Evolutionary conservation across 2,888 invertebrate species (phyloP).

Genomic region (Agrotis clavis): DNA sequence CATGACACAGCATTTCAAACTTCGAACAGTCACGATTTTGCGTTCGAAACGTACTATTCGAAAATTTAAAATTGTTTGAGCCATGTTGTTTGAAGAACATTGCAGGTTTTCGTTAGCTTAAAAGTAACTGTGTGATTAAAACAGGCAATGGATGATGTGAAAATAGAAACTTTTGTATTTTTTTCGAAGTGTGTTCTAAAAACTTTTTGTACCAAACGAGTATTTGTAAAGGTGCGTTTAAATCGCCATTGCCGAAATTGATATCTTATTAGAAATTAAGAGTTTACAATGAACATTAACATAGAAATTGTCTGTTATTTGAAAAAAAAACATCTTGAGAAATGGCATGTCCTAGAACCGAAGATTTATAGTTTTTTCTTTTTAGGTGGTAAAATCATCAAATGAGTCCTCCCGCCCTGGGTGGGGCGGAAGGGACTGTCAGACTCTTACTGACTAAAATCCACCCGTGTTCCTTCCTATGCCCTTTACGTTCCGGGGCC

Average conservation of each 20-base stretch:
- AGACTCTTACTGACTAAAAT: no score
- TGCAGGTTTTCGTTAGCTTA: background rate
- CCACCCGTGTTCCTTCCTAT: no score
- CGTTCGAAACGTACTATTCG: constrained; percentile 38
- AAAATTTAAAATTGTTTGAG: background rate
- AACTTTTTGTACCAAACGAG: constrained; percentile 28
- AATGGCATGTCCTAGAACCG: background rate
- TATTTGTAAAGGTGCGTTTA: background rate
- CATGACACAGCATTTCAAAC: constrained; percentile 44
- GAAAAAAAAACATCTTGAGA: background rate
- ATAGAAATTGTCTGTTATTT: background rate
- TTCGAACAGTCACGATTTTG: constrained; percentile 52
- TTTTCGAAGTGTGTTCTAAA: background rate
- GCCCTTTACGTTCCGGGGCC: no score
- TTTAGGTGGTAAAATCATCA: no score
- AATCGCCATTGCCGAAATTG: background rate
- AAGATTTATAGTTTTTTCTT: no score
- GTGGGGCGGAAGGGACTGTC: no score
- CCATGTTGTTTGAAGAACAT: background rate
- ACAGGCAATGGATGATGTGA: constrained; percentile 9
- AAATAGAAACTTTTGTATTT: background rate
- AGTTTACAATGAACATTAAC: background rate
- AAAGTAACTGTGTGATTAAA: rapidly evolving
- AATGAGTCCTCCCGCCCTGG: no score
- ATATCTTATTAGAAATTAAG: constrained; percentile 10